phyloP scores from a whole-genome alignment of 2,797 vertebrate species.

The Labeo calbasu region DNA sequence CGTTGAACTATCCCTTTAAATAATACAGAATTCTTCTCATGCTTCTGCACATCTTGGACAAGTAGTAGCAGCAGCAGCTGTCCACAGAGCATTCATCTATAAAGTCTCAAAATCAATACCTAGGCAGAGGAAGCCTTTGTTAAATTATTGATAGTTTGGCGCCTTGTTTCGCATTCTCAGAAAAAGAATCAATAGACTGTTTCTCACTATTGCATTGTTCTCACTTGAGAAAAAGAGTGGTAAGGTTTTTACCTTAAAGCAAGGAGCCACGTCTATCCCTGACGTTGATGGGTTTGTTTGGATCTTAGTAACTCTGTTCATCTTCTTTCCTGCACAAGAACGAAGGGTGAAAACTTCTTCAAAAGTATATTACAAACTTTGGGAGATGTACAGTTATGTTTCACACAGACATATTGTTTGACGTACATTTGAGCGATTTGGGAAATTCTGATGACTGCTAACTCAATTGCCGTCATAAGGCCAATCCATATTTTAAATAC shows the following conservation, averaged over 20 bases:
- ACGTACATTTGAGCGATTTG: not conserved
- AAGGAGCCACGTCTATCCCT: conserved; percentile 64
- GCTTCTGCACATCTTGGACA: not conserved
- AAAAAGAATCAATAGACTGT: conserved; percentile 17
- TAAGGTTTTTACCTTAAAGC: conserved; percentile 67
- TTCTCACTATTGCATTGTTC: not conserved
- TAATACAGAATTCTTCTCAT: not conserved
- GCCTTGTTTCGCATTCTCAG: conserved; percentile 8
- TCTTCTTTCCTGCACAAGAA: conserved; percentile 55
- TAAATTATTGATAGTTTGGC: conserved; percentile 11
- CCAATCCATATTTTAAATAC: too few species aligned
- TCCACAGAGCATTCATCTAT: conserved; percentile 1
- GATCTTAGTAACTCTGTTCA: conserved; percentile 65
- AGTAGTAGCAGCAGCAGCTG: not conserved
- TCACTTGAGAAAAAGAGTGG: not conserved
- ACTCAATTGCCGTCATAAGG: too few species aligned
- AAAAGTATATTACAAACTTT: not conserved
- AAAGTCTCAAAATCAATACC: conserved; percentile 18
- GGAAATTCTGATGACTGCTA: too few species aligned
- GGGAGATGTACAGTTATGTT: not conserved
- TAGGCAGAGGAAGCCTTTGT: conserved; percentile 2
- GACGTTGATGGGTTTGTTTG: conserved; percentile 61
- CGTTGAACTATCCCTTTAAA: not conserved
- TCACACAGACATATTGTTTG: not conserved
- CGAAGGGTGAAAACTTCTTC: not conserved